Base-by-base conservation (phyloP, 2,888 invertebrate species). In the Selenia dentaria region DNA sequence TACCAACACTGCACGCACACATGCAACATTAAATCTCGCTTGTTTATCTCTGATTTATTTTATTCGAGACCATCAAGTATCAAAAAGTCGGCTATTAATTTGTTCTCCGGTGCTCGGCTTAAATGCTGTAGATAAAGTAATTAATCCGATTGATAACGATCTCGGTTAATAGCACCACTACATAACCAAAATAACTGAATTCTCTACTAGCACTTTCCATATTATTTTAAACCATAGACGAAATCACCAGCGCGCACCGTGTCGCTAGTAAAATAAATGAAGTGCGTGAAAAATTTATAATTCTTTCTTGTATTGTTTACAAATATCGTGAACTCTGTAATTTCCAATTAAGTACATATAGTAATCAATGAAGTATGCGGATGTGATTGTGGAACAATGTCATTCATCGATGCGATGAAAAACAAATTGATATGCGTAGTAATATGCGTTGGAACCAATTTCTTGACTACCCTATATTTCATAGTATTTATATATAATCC, bases 21-120 rank as follows among this genome's bases (percentile, higher is more conserved):
- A 65, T 28, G 56, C 65, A 53, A 51, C 51, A 56, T 69, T 72
- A 79, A 78, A 83, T 84, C 83, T 77, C 67, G 74, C 80, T 79
- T 86, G 84, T 84, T 88, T 86, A 87, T 86, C 85, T 83, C 85
- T 82, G 85, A 88, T 87, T 88, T 87, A 87, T 87, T 86, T 85
- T 83, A 86, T 86, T 79, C 78, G 73, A 70, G 79, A 74, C 76
- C 79, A 79, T 85, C 79, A 73, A 74, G 75, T 64, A 72, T 81
- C 76, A 72, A 82, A 84, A 85, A 83, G 79, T 83, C 79, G 73
- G 71, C 83, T 83, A 82, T 84, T 86, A 85, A 87, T 88, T 88
- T 83, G 85, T 85, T 74, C 74, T 63, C 68, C 73, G 69, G 70
- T 76, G 72, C 79, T 69, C 70, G 62, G 74, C 74, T 72, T 82